Percentiles rank a stretch among this genome's conserved stretches.
Conservation (phyloP, 2,113 vertebrate species). For the Reinhardtius hippoglossoides region DNA sequence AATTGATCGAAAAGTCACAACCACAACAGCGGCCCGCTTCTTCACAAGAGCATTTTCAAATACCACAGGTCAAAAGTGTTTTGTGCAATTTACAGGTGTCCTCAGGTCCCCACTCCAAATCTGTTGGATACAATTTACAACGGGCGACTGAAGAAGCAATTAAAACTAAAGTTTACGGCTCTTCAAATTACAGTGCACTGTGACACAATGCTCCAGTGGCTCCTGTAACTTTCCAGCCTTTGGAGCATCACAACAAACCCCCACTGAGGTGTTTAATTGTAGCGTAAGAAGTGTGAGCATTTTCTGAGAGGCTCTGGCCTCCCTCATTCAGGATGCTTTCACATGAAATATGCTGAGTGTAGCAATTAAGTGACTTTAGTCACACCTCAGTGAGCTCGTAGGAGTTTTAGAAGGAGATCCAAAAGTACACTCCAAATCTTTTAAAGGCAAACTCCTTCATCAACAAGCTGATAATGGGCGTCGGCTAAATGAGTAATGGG, state of each 20-base stretch:
- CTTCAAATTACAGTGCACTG: conserved; percentile 35
- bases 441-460: conserved; percentile 64
- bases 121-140: conserved; percentile 25
- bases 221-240: conserved; percentile 7
- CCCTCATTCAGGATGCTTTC: conserved; percentile 34
- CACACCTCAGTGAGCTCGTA: conserved; percentile 45
- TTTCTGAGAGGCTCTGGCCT: conserved; percentile 36
- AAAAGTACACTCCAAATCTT: conserved; percentile 62
- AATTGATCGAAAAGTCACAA: conserved; percentile 26
- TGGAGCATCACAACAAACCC: conserved; percentile 14
- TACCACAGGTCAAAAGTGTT: conserved; percentile 42
- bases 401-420: conserved; percentile 48
- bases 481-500: conserved; percentile 72
- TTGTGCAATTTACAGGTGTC: conserved; percentile 31
- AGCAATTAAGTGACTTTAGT: conserved; percentile 59
- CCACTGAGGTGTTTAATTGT: conserved; percentile 37
- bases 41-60: conserved; percentile 28
- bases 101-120: conserved; percentile 19
- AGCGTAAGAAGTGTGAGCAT: conserved; percentile 23
- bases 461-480: conserved; percentile 68
- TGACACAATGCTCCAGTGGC: conserved; percentile 44
- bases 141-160: conserved; percentile 33
- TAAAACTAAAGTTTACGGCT: conserved; percentile 41
- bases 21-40: not conserved
- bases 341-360: conserved; percentile 54